These are phyloP conservation scores for Enteromius fasciolatus DNA, from an alignment of 2,797 vertebrate species.

Conservation along the genomic window DNA sequence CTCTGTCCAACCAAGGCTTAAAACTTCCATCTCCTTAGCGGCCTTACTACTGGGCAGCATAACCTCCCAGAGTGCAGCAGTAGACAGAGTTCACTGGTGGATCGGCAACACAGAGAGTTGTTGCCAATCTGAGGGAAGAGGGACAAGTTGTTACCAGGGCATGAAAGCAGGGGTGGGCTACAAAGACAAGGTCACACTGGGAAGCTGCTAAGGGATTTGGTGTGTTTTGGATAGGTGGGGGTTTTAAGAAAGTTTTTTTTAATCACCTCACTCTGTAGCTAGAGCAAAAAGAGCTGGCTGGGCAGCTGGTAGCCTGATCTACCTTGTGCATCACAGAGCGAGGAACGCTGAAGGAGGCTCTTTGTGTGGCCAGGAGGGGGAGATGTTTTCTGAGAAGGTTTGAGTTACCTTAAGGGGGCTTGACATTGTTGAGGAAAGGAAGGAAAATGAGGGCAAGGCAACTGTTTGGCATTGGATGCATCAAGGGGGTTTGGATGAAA, in stretches of 20 bases:
- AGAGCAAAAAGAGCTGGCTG: constrained; percentile 62
- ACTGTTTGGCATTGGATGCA: constrained; percentile 67
- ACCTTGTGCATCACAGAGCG: constrained; percentile 71
- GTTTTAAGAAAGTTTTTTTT: constrained; percentile 55
- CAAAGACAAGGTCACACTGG: constrained; percentile 52
- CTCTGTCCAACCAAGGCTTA: constrained; percentile 46
- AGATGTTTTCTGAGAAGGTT: constrained; percentile 74
- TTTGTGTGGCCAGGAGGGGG: constrained; percentile 75
- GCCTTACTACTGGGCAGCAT: constrained; percentile 42
- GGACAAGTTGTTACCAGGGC: constrained; percentile 54
- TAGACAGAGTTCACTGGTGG: constrained; percentile 51
- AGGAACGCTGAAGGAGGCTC: constrained; percentile 71
- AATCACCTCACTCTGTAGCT: constrained; percentile 55
- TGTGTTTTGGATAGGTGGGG: constrained; percentile 54
- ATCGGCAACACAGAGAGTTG: constrained; percentile 49
- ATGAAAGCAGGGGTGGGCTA: constrained; percentile 50
- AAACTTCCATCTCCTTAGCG: constrained; percentile 48
- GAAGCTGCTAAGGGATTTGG: constrained; percentile 50
- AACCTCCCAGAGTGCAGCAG: constrained; percentile 45
- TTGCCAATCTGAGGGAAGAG: constrained; percentile 49
- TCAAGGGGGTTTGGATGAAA: constrained; percentile 63
- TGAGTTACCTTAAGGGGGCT: constrained; percentile 78
- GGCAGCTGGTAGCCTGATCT: constrained; percentile 69
- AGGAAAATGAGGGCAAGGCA: constrained; percentile 70
- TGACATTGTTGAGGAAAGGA: constrained; percentile 69